Conservation (phyloP, 2,888 invertebrate genomes). For the Omphaloscelis lunosa region DNA sequence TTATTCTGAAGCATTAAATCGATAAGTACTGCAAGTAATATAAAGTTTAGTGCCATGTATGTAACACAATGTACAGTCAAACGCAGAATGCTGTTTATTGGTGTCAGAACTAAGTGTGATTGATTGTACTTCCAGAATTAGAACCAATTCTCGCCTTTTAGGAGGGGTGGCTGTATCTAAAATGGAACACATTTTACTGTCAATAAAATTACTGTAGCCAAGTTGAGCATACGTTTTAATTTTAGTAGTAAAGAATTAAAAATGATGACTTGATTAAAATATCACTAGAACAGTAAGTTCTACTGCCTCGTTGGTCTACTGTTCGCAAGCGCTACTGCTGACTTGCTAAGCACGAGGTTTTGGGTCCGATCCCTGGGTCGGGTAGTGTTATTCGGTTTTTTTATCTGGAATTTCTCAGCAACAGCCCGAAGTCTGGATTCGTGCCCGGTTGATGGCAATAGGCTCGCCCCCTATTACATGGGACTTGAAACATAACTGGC, state of each 20-base stretch:
- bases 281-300: too few relatives aligned
- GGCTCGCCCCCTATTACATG: too few relatives aligned
- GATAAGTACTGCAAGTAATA: conserved; percentile 25
- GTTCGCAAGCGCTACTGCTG: too few relatives aligned
- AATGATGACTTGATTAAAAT: neutral
- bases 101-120: conserved; percentile 86
- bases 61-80: conserved; percentile 63
- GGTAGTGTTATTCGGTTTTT: too few relatives aligned
- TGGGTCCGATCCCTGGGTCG: too few relatives aligned
- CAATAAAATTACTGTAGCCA: conserved; percentile 39
- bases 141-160: conserved; percentile 81
- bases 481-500: too few relatives aligned
- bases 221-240: conserved; percentile 16
- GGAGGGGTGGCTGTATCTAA: conserved; percentile 75
- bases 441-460: too few relatives aligned
- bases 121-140: conserved; percentile 84
- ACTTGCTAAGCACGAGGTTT: too few relatives aligned
- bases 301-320: too few relatives aligned
- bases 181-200: conserved; percentile 63
- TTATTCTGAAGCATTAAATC: conserved; percentile 35
- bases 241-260: neutral
- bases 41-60: conserved; percentile 45
- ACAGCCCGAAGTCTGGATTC: too few relatives aligned
- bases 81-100: conserved; percentile 74
- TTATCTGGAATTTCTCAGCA: too few relatives aligned